Evolutionary conservation across 2,797 vertebrate species (phyloP).

Genomic region (Cuniculus paca): DNA sequence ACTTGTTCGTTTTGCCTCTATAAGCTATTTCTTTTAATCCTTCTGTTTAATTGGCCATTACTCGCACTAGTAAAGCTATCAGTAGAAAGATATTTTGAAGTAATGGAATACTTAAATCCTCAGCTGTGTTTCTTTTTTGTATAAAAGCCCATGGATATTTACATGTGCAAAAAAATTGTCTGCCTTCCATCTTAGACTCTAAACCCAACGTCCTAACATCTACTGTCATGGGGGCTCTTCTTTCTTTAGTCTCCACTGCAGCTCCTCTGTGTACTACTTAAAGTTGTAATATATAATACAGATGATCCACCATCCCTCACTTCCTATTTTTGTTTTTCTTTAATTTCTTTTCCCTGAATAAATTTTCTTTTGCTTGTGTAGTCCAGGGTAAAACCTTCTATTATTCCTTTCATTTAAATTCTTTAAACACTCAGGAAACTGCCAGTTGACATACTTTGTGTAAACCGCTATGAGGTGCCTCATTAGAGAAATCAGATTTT

Average conservation of each 20-base stretch:
- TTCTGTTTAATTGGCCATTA: constrained; percentile 75
- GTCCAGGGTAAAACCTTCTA: not conserved
- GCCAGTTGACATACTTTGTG: not conserved
- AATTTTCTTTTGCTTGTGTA: not conserved
- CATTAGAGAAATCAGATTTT: not conserved
- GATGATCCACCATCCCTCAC: not conserved
- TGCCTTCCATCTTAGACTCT: not conserved
- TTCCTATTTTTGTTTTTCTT: not conserved
- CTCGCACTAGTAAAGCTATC: constrained; percentile 72
- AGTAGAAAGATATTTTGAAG: constrained; percentile 71
- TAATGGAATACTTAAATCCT: constrained; percentile 67
- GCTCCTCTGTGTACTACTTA: not conserved
- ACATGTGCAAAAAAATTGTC: not conserved
- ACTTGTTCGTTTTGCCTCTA: constrained; percentile 70
- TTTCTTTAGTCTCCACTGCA: not conserved
- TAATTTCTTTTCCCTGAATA: not conserved
- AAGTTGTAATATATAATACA: not conserved
- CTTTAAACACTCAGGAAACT: not conserved
- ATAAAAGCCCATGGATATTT: constrained; percentile 16
- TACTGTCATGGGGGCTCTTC: not conserved
- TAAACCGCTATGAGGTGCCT: not conserved
- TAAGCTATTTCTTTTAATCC: constrained; percentile 73
- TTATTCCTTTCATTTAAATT: not conserved
- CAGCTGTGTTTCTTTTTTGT: constrained; percentile 63
- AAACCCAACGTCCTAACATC: not conserved